Evolutionary conservation across 2,797 vertebrate genomes (phyloP).

Genomic region (Rhinatrema bivittatum): DNA sequence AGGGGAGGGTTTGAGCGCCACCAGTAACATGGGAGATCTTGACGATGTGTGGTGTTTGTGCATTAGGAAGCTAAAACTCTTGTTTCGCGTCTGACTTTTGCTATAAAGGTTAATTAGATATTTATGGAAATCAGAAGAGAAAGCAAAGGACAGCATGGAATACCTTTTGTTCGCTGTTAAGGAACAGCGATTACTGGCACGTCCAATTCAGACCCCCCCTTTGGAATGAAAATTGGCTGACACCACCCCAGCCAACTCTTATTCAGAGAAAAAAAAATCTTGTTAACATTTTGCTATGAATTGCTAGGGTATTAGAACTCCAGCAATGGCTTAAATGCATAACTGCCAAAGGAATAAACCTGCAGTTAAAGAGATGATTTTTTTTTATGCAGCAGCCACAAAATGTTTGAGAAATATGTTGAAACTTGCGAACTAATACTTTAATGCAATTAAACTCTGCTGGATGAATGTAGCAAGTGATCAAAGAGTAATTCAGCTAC

Average conservation of each 20-base stretch:
- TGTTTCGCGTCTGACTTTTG: slow-evolving; percentile 30
- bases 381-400: too few species aligned
- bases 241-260: slow-evolving; percentile 22
- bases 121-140: slow-evolving; percentile 51
- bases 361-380: too few species aligned
- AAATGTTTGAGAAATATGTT: too few species aligned
- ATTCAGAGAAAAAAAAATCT: too few species aligned
- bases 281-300: too few species aligned
- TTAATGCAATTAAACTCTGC: too few species aligned
- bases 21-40: slow-evolving; percentile 28
- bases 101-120: slow-evolving; percentile 50
- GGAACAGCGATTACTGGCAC: slow-evolving; percentile 44
- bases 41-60: slow-evolving; percentile 16
- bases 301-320: too few species aligned
- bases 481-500: too few species aligned
- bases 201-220: slow-evolving; percentile 33
- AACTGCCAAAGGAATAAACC: too few species aligned
- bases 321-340: too few species aligned
- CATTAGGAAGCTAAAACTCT: slow-evolving; percentile 19
- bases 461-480: too few species aligned
- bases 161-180: slow-evolving; percentile 43
- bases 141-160: slow-evolving; percentile 29
- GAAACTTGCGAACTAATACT: too few species aligned
- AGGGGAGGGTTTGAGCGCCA: slow-evolving; percentile 16
- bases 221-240: slow-evolving; percentile 28